Base-by-base conservation (phyloP, 2,888 invertebrate genomes). In the Drosophila tanythrix region DNA sequence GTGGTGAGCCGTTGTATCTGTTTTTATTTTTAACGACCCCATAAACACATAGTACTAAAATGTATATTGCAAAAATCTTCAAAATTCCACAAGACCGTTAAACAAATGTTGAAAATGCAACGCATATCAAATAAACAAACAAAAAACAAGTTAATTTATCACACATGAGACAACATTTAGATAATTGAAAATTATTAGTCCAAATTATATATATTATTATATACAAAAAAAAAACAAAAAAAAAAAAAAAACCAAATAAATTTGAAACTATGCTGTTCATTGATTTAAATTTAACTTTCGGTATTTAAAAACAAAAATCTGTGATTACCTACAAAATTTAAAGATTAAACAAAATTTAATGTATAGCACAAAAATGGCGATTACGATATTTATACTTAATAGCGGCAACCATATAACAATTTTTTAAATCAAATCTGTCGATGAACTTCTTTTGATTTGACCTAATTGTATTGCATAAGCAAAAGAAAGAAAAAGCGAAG, bases 291-390 rank as follows among this genome's bases (percentile, higher is more conserved):
- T 84, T 63, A 79, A 81, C 82, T 92, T 92, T 91, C 90, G 90
- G 90, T 89, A 91, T 90, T 91, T 90, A 85, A 90, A 86, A 90
- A 87, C 81, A 88, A 90, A 92, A 93, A 93, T 92, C 92, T 92
- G 93, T 92, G 92, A 92, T 92, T 92, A 90, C 89, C 91, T 91
- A 89, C 91, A 92, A 92, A 92, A 89, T 91, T 91, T 88, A 90
- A 91, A 90, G 83, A 89, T 90, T 88, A 80, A 87, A 62, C 18
- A 74, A 77, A 76, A 81, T 81, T 76, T 79, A 89, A 79, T 83
- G 75, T 90, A 79, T 88, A 89, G 85, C 79, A 75, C 80, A 76
- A 82, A 57, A 56, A 62, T 48, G 65, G 71, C 81, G 62, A 71
- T 65, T 65, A 74, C 79, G 55, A 82, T 73, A 68, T 82, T 84